Evolutionary conservation across 2,797 vertebrate species (phyloP).

Genomic region (Sphenodon punctatus): DNA sequence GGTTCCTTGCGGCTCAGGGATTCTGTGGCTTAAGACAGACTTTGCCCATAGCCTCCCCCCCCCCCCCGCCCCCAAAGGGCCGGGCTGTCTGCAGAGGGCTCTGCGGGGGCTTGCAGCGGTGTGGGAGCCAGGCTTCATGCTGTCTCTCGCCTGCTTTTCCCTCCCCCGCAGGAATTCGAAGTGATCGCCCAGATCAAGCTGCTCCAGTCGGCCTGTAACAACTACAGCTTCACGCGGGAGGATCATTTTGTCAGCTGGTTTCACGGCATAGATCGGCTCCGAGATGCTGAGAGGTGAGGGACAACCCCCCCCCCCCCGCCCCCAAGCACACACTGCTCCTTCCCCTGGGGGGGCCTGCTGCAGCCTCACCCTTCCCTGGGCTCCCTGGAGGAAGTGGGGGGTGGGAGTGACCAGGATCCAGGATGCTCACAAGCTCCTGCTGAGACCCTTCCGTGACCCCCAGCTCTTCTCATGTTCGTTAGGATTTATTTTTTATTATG

Average conservation of each 20-base stretch:
- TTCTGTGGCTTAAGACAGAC: not conserved
- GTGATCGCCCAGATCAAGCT: conserved; percentile 96
- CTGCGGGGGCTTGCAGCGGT: not conserved
- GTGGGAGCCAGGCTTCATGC: not conserved
- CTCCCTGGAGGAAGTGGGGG: too few relatives aligned
- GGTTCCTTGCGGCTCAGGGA: too few relatives aligned
- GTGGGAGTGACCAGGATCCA: too few relatives aligned
- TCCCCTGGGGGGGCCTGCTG: too few relatives aligned
- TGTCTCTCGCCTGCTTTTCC: not conserved
- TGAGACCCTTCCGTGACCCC: too few relatives aligned
- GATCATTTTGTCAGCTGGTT: conserved; percentile 89
- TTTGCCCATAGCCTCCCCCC: fast-evolving
- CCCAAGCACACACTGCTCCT: not conserved
- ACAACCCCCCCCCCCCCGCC: fast-evolving
- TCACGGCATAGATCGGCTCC: conserved; percentile 84
- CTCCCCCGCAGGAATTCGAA: conserved; percentile 87
- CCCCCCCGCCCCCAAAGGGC: fast-evolving
- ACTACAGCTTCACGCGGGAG: conserved; percentile 89
- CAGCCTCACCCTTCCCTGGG: too few relatives aligned
- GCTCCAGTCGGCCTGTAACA: conserved; percentile 93
- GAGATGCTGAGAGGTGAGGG: conserved; percentile 89
- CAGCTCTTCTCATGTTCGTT: too few relatives aligned
- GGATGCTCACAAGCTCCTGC: too few relatives aligned
- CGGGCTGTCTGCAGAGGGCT: not conserved
- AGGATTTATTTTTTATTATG: too few relatives aligned